phyloP scores from a whole-genome alignment of 2,797 vertebrate genomes.

The Buceros bicornis region DNA sequence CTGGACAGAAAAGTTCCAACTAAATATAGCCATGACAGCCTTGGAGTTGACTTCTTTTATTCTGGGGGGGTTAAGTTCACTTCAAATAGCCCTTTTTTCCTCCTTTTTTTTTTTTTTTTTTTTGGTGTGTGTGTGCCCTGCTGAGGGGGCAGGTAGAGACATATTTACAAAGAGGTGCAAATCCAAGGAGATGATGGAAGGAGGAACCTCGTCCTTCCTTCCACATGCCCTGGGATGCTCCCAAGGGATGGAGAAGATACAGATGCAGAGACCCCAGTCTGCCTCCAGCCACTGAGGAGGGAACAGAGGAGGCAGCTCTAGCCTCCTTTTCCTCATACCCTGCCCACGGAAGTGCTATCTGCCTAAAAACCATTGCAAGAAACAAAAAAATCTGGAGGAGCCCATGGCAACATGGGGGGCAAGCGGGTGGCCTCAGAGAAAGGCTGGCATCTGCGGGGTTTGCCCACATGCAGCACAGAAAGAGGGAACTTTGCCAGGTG shows the following conservation, averaged over 20 bases:
- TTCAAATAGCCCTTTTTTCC: conserved; percentile 58
- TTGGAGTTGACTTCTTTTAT: neutral
- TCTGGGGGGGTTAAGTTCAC: neutral
- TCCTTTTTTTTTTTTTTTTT: neutral
- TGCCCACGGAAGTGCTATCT: neutral
- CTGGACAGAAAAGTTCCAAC: conserved; percentile 73
- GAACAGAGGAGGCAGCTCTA: neutral
- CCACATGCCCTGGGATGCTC: neutral
- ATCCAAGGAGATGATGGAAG: neutral
- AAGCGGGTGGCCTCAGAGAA: neutral
- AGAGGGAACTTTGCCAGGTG: neutral
- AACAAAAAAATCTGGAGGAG: neutral
- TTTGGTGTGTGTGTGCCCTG: neutral
- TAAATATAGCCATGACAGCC: conserved; percentile 81
- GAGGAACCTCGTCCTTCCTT: neutral
- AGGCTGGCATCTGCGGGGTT: neutral
- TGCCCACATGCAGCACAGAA: fast-evolving
- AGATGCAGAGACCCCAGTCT: neutral
- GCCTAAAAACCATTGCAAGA: neutral
- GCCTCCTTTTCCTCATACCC: neutral
- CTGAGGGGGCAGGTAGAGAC: neutral
- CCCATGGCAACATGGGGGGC: fast-evolving
- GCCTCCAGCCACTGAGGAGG: neutral
- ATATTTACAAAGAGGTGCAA: conserved; percentile 6
- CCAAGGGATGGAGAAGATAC: fast-evolving